Base-by-base conservation (phyloP, 2,888 invertebrate genomes). In the Drosophila quinaria region DNA sequence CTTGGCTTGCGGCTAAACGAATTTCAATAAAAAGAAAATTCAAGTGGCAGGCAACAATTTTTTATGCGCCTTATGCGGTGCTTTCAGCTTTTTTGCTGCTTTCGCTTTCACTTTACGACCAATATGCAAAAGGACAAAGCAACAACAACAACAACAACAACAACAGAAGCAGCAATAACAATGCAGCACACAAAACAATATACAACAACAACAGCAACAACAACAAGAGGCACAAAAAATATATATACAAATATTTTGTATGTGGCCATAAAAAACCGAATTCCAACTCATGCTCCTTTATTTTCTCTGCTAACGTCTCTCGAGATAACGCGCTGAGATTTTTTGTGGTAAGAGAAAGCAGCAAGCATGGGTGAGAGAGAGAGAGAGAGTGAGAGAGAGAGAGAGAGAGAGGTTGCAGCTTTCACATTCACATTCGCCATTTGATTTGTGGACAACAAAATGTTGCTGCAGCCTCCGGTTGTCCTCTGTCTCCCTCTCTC, bases 21-120 rank as follows among this genome's bases (percentile, higher is more conserved):
- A 87, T 88, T 86, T 86, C 89, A 84, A 84, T 84, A 83, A 86
- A 88, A 86, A 50, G 78, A 75, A 83, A 83, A 75, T 89, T 83
- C 89, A 88, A 84, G 87, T 85, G 81, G 84, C 78, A 70, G 51
- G 50, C 58, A 46, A 35, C 64, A 47, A 47, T 62, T 78, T 81
- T 81, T 68, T 67, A 81, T 70, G 81, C 64, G 70, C 84, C 75
- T 72, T 84, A 87, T 87, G 81, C 68, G 86, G 81, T 59, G 78
- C 74, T 42, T 25, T 25, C 51, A 35, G 74, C 70, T 74, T 83
- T 86, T 78, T 78, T 60, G 51, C 60, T 56, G 60, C 71, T 87
- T 81, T 78, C 61, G 49, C 60, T 78, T 79, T 86, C 83, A 72
- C 74, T 83, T 84, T 84, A 83, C 75, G 83, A 89, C 89, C 87